Evolutionary conservation across 2,888 invertebrate species (phyloP), one percentile per base, ranked within the genome.

Genomic region (Diarsia mendica): DNA sequence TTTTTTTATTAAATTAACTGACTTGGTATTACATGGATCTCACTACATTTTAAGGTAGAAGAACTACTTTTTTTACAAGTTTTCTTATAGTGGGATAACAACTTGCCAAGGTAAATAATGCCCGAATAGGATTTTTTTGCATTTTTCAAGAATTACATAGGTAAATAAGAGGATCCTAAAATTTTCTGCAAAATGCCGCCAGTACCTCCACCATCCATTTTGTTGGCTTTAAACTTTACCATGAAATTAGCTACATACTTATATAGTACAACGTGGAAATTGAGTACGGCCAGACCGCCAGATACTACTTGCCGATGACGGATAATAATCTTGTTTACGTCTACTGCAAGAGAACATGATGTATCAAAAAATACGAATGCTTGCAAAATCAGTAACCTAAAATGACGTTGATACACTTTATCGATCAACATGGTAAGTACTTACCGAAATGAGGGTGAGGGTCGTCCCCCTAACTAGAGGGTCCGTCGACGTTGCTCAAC

Each of bases 381-480:
- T 70, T 51, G 46, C 46, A 48, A 58, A 70, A 55, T 49, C 28
- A 20, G 20, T 51, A 2, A 53, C 49, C 33, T 48, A 15, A 58
- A 53, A 51, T 60, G 13, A 33, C 33, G 13, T 39, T 72, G 33
- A 65, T 33, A 51, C 55, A 71, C 49, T 55, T 13, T 48, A 73
- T 46, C 28, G 33, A 80, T 77, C 44, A 18, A 53, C n/a, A 58
- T 13, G 8, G 48, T 79, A 49, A 13, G 55, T 79, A 55, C 46
- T 72, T 28, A 60, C 13, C 13, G 8, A 80, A 80, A 66, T 66
- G 28, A 80, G 65, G 60, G 65, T 48, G 74, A 74, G 74, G 58
- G 73, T 70, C 63, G 71, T 49, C 63, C 77, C 77, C 80, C 72
- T 64, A 64, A 58, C 55, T 48, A 65, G 33, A 44, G 28, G 53